A percentile compares a stretch with the other conserved stretches of the same genome.
These are phyloP conservation scores for Polypterus bichir DNA, from an alignment of 2,113 vertebrate species.

Conservation along the genomic window DNA sequence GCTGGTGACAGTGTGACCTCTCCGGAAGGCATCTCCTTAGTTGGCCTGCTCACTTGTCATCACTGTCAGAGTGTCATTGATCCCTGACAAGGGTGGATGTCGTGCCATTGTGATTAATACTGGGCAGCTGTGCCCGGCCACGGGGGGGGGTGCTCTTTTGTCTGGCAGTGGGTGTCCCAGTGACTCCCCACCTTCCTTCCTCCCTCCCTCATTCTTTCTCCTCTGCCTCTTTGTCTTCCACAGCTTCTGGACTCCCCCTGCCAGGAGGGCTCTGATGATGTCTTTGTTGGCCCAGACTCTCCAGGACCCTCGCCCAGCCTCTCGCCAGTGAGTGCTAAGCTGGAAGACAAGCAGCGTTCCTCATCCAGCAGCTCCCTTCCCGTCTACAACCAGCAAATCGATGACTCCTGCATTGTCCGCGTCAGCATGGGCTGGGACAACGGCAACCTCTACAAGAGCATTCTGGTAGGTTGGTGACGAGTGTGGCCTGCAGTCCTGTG, in stretches of 20 bases:
- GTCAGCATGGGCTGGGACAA: conserved; percentile 54
- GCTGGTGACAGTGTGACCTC: no score
- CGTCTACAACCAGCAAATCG: conserved; percentile 44
- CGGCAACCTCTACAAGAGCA: conserved; percentile 74
- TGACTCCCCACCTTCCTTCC: conserved; percentile 17
- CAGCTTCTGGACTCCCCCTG: no score
- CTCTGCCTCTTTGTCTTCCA: conserved; percentile 4
- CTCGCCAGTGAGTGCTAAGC: neutral
- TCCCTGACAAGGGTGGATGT: no score
- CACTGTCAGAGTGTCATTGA: no score
- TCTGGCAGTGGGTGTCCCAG: conserved; percentile 20
- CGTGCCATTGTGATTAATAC: no score
- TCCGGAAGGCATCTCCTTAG: no score
- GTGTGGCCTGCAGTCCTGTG: neutral
- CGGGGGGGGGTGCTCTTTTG: neutral
- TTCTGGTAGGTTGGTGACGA: conserved; percentile 51
- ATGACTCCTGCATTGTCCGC: conserved; percentile 57
- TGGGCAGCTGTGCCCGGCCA: no score
- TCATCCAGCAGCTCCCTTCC: conserved; percentile 45
- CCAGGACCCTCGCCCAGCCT: conserved; percentile 19
- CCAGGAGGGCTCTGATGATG: no score
- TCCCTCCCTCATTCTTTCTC: conserved; percentile 20
- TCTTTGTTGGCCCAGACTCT: no score
- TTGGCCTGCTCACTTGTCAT: no score
- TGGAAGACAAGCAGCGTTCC: conserved; percentile 37